A percentile compares a stretch with the other conserved stretches of the same genome.
Conservation (phyloP, 2,888 invertebrate genomes). For the Labia minor region DNA sequence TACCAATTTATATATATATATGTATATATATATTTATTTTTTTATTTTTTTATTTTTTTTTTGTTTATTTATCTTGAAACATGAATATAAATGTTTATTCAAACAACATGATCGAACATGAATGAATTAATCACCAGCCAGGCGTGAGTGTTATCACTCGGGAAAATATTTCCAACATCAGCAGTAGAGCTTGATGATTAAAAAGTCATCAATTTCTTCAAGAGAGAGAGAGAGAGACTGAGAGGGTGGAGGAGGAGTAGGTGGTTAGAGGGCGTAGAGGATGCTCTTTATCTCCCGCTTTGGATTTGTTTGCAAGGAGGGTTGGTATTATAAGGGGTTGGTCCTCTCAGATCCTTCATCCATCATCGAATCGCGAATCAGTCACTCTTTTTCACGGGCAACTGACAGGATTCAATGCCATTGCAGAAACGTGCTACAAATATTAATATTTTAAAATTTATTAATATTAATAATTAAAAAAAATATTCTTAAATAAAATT, state of each 20-base stretch:
- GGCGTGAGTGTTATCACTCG: not conserved
- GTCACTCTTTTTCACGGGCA: not conserved
- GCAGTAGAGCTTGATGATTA: not conserved
- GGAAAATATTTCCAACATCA: constrained; percentile 1
- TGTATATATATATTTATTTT: not conserved
- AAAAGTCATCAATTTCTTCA: not conserved
- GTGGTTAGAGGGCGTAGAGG: not conserved
- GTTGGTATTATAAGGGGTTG: not conserved
- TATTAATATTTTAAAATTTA: too few species aligned
- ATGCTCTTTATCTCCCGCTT: not conserved
- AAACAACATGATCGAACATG: not conserved
- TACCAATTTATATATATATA: too few species aligned
- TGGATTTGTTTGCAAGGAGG: not conserved
- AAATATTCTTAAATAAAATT: too few species aligned
- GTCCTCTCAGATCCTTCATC: not conserved
- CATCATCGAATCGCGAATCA: not conserved
- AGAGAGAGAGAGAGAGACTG: not conserved
- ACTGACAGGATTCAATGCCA: not conserved
- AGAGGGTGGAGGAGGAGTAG: too few species aligned
- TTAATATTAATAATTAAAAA: too few species aligned
- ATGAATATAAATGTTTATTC: not conserved
- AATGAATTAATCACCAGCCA: not conserved
- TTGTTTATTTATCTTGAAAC: not conserved
- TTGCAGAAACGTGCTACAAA: too few species aligned
- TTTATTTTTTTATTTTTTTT: not conserved